These are phyloP conservation scores for Mesocentrotus franciscanus DNA, from an alignment of 53 echinoderm and acorn worm genomes.

Conservation along the genomic window DNA sequence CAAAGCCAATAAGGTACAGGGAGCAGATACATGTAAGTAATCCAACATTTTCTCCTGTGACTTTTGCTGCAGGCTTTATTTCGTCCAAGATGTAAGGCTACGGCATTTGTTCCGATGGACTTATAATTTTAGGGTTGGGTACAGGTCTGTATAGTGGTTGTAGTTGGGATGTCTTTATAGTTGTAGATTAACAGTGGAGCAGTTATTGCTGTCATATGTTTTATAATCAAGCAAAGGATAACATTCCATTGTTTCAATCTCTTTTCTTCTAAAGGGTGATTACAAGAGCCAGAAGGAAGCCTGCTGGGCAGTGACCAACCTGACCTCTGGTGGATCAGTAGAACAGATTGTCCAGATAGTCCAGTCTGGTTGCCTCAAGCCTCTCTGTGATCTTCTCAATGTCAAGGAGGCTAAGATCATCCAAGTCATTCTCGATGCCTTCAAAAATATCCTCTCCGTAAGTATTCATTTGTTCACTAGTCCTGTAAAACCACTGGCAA, in stretches of 20 bases:
- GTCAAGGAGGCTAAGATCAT: constrained; percentile 91
- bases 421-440: constrained; percentile 88
- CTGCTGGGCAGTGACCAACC: constrained; percentile 96
- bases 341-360: constrained; percentile 88
- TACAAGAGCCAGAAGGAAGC: constrained; percentile 99
- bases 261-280: constrained; percentile 77
- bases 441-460: constrained; percentile 87
- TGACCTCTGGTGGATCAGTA: constrained; percentile 88
- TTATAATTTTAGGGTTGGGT: too few species aligned
- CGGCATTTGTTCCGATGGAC: too few species aligned
- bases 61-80: too few species aligned
- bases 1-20: too few species aligned
- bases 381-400: constrained; percentile 81
- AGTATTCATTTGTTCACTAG: constrained; percentile 11
- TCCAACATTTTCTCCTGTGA: too few species aligned
- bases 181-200: too few species aligned
- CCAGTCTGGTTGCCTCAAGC: constrained; percentile 83
- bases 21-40: too few species aligned
- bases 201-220: too few species aligned
- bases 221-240: too few species aligned
- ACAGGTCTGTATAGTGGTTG: too few species aligned
- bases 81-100: too few species aligned
- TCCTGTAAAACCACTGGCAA: neutral
- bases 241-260: neutral
- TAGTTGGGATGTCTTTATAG: too few species aligned